phyloP scores from a whole-genome alignment of 2,888 invertebrate genomes.

The Spisula solida region DNA sequence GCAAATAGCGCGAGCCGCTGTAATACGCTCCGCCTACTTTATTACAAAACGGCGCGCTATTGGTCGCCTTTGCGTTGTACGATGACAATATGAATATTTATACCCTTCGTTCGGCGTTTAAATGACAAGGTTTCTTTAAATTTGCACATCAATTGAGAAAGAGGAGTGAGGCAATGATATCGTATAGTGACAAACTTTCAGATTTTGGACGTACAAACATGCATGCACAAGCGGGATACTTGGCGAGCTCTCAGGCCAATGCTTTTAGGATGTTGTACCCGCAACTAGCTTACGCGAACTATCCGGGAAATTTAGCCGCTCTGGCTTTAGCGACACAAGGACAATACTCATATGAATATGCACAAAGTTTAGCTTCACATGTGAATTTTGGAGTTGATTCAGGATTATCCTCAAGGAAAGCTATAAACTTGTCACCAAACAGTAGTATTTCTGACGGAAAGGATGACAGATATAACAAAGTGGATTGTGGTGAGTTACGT shows the following conservation, averaged over 20 bases:
- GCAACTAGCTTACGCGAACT: slow-evolving; percentile 65
- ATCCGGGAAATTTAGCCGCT: slow-evolving; percentile 69
- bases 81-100: slow-evolving; percentile 67
- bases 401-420: slow-evolving; percentile 59
- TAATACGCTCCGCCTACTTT: slow-evolving; percentile 36
- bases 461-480: slow-evolving; percentile 63
- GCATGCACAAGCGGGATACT: slow-evolving; percentile 62
- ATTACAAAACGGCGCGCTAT: slow-evolving; percentile 32
- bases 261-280: slow-evolving; percentile 72
- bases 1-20: slow-evolving; percentile 24
- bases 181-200: slow-evolving; percentile 64
- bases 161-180: slow-evolving; percentile 57
- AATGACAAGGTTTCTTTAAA: slow-evolving; percentile 66
- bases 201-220: slow-evolving; percentile 62
- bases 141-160: slow-evolving; percentile 54
- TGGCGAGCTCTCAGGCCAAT: slow-evolving; percentile 64
- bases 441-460: slow-evolving; percentile 70
- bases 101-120: slow-evolving; percentile 53
- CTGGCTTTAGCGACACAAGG: slow-evolving; percentile 69
- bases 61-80: slow-evolving; percentile 43
- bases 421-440: slow-evolving; percentile 68
- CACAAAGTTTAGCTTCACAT: slow-evolving; percentile 66
- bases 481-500: slow-evolving; percentile 62
- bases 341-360: slow-evolving; percentile 71
- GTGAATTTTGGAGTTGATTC: slow-evolving; percentile 67